phyloP scores from a whole-genome alignment of 2,888 invertebrate genomes.

The Tyria jacobaeae region DNA sequence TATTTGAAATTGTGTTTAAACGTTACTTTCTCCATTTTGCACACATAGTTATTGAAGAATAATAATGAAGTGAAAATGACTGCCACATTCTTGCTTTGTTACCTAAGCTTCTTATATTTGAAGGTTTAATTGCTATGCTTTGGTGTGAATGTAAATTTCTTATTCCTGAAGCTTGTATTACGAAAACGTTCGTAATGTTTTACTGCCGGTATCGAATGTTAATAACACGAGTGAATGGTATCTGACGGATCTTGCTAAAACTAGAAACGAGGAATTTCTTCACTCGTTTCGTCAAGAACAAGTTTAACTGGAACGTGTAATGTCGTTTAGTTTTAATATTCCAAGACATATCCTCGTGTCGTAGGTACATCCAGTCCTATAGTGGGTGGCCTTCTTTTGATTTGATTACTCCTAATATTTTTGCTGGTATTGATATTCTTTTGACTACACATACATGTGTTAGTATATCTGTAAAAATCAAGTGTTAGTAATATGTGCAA shows the following conservation, averaged over 20 bases:
- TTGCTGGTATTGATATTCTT: not conserved
- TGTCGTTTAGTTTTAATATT: constrained; percentile 42
- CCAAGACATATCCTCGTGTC: constrained; percentile 16
- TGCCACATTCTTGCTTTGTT: constrained; percentile 21
- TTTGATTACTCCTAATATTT: not conserved
- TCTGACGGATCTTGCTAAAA: constrained; percentile 37
- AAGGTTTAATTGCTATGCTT: constrained; percentile 11
- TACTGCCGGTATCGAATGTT: constrained; percentile 35
- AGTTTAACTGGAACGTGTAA: constrained; percentile 41
- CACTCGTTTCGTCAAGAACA: constrained; percentile 44
- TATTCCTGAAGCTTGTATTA: constrained; percentile 28
- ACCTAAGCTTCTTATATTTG: constrained; percentile 15
- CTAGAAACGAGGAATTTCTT: constrained; percentile 45
- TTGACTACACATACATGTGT: no score
- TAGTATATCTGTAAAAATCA: no score
- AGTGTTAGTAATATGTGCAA: no score
- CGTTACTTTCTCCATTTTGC: constrained; percentile 50
- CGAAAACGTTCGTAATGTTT: constrained; percentile 43
- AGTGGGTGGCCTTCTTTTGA: not conserved
- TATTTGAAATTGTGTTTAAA: constrained; percentile 41
- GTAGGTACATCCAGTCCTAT: not conserved
- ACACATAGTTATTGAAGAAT: constrained; percentile 23
- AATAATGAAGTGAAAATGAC: constrained; percentile 29
- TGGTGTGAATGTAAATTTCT: constrained; percentile 7
- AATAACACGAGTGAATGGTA: constrained; percentile 38